These are phyloP conservation scores for Brachyptera putata DNA, from an alignment of 2,888 invertebrate species.

Conservation along the genomic window DNA sequence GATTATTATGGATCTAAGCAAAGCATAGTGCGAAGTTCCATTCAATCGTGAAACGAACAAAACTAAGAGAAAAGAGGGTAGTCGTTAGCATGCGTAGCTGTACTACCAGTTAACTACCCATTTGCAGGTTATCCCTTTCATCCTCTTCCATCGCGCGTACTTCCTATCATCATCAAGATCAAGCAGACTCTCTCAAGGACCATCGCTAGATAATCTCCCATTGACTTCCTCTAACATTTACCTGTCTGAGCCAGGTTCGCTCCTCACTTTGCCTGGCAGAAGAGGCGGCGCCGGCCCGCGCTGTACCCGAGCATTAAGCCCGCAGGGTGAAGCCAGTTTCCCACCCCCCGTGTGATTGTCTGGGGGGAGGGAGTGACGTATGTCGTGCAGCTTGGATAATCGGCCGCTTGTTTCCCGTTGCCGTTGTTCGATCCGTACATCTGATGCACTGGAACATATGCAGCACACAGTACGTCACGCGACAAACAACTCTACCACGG, in stretches of 20 bases:
- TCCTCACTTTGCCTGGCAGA: slow-evolving; percentile 68
- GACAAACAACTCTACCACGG: slow-evolving; percentile 12
- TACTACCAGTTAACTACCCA: too few relatives aligned
- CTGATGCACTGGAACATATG: slow-evolving; percentile 64
- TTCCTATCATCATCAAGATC: too few relatives aligned
- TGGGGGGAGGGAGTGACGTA: slow-evolving; percentile 50
- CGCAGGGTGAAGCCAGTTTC: slow-evolving; percentile 96
- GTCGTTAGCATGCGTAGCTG: too few relatives aligned
- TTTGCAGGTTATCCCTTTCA: too few relatives aligned
- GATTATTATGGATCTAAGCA: too few relatives aligned
- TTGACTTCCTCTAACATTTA: too few relatives aligned
- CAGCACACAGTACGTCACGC: slow-evolving; percentile 43
- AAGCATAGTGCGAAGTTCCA: too few relatives aligned
- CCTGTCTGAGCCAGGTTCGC: slow-evolving; percentile 51
- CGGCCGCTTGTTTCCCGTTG: slow-evolving; percentile 10
- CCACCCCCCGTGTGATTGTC: slow-evolving; percentile 54
- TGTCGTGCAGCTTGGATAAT: slow-evolving; percentile 51
- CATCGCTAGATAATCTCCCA: too few relatives aligned
- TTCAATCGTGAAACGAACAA: too few relatives aligned
- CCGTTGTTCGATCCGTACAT: slow-evolving; percentile 62
- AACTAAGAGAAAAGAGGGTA: too few relatives aligned
- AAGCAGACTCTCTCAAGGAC: too few relatives aligned
- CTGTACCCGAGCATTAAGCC: slow-evolving; percentile 64
- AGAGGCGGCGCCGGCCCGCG: slow-evolving; percentile 72
- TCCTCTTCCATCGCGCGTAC: too few relatives aligned